These are phyloP conservation scores for Muscina levida DNA, from an alignment of 2,888 invertebrate species.

Conservation along the genomic window DNA sequence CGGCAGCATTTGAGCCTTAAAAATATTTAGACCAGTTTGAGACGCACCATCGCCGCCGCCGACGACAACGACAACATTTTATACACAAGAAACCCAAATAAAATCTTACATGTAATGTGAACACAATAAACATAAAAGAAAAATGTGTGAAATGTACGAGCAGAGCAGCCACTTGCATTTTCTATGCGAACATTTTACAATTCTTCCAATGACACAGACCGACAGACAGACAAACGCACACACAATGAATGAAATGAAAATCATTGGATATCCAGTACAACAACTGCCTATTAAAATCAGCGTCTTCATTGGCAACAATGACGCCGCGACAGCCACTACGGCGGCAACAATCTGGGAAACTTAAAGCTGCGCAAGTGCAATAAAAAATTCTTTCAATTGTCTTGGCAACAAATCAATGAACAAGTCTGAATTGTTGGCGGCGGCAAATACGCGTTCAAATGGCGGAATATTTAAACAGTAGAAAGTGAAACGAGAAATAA, in stretches of 20 bases:
- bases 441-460: conserved; percentile 23
- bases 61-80: not conserved
- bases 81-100: too few species aligned
- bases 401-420: conserved; percentile 31
- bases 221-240: not conserved
- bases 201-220: not conserved
- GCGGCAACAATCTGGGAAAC: not conserved
- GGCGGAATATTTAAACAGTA: conserved; percentile 64
- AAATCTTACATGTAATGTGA: conserved; percentile 12
- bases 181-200: conserved; percentile 56
- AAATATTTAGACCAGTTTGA: conserved; percentile 6
- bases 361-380: conserved; percentile 7
- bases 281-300: not conserved
- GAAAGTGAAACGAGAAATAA: conserved; percentile 59
- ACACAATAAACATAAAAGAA: conserved; percentile 1
- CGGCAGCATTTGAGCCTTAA: too few species aligned
- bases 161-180: conserved; percentile 60
- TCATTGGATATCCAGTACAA: not conserved
- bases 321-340: not conserved
- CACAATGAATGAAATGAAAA: conserved; percentile 23
- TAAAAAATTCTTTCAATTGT: conserved; percentile 29
- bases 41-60: not conserved
- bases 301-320: not conserved
- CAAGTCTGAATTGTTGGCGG: not conserved
- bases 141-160: not conserved